phyloP scores from a whole-genome alignment of 1,140 invertebrate genomes.

The Drosophila nebulosa region DNA sequence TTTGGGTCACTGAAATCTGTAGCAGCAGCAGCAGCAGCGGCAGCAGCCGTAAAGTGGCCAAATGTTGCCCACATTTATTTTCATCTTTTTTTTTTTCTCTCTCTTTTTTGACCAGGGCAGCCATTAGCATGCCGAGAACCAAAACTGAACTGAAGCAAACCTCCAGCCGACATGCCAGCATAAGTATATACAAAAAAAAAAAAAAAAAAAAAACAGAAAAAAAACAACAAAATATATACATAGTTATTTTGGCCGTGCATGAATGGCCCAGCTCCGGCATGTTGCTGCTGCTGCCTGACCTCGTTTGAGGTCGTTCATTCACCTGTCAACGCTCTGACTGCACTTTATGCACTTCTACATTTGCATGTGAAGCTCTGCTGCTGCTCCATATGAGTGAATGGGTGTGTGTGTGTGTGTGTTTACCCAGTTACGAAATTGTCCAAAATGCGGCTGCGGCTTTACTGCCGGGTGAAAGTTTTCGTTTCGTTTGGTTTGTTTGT shows the following conservation, averaged over 20 bases:
- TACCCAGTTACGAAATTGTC: slow-evolving; percentile 78
- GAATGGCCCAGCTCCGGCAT: slow-evolving; percentile 46
- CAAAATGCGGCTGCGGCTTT: slow-evolving; percentile 70
- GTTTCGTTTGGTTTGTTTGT: slow-evolving; percentile 42
- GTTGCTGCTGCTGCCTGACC: slow-evolving; percentile 51
- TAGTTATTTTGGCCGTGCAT: slow-evolving; percentile 68
- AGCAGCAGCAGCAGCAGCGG: slow-evolving; percentile 49
- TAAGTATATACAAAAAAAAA: slow-evolving; percentile 1
- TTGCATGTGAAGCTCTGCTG: slow-evolving; percentile 46
- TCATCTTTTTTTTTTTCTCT: slow-evolving; percentile 8
- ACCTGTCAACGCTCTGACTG: slow-evolving; percentile 67
- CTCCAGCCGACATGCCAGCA: slow-evolving; percentile 4
- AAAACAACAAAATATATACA: slow-evolving; percentile 9
- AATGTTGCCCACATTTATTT: slow-evolving; percentile 67
- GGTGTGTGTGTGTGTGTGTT: slow-evolving; percentile 46
- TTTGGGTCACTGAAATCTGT: slow-evolving; percentile 73
- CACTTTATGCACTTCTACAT: slow-evolving; percentile 72
- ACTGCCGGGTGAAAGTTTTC: slow-evolving; percentile 71
- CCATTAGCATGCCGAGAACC: slow-evolving; percentile 41
- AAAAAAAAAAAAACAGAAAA: no score
- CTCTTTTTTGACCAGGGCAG: slow-evolving; percentile 5
- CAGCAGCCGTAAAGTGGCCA: slow-evolving; percentile 65
- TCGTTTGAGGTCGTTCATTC: slow-evolving; percentile 80
- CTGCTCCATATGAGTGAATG: slow-evolving; percentile 1
- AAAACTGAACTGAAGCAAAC: slow-evolving; percentile 25